Evolutionary conservation across 2,113 vertebrate genomes (phyloP).

Genomic region (Tetraodon nigroviridis): DNA sequence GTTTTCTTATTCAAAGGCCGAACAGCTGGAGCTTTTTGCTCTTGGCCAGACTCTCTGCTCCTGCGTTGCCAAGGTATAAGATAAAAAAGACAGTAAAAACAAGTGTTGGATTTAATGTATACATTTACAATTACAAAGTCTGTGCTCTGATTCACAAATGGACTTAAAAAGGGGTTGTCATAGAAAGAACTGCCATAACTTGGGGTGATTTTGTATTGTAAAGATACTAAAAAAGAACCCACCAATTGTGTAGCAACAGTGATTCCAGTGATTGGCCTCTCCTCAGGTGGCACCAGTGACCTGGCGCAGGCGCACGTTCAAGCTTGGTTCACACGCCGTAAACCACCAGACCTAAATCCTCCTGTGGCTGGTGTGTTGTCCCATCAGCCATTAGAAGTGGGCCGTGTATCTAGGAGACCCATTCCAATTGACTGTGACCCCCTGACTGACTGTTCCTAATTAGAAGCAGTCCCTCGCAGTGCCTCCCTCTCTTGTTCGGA

Average conservation of each 20-base stretch:
- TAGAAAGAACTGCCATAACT: no score
- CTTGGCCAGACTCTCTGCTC: no score
- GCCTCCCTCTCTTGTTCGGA: constrained; percentile 62
- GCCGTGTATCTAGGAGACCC: constrained; percentile 37
- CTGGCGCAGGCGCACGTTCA: neutral
- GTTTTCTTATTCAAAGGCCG: no score
- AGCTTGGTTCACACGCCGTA: constrained; percentile 28
- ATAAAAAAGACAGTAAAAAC: no score
- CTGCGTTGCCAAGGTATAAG: no score
- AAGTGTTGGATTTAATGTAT: no score
- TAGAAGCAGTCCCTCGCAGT: constrained; percentile 60
- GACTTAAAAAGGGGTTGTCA: no score
- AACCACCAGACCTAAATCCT: constrained; percentile 29
- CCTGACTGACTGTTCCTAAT: constrained; percentile 62
- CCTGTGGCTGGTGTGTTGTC: constrained; percentile 20
- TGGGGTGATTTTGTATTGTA: no score
- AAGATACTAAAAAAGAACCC: no score
- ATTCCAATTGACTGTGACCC: constrained; percentile 53
- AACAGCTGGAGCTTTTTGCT: no score
- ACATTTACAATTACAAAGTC: no score
- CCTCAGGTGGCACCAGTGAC: constrained; percentile 22
- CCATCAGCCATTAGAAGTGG: constrained; percentile 23
- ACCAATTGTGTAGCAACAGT: constrained; percentile 7
- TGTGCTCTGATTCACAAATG: no score
- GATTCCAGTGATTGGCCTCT: constrained; percentile 13